Base-by-base conservation (phyloP, 2,797 vertebrate genomes). In the Babyrousa celebensis region DNA sequence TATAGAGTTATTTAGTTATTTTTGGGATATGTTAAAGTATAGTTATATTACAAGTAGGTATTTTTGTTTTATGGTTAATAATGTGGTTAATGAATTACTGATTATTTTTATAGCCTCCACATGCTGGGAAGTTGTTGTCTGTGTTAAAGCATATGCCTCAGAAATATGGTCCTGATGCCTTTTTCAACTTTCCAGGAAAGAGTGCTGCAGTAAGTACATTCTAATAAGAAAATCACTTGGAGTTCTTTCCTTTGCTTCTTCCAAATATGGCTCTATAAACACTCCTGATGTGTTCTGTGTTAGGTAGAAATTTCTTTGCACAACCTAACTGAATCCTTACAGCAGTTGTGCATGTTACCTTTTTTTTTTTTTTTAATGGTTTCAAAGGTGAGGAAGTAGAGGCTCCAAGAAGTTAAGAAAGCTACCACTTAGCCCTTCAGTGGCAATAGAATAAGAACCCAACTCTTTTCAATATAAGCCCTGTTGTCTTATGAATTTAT, bases 111-210 rank as follows among this genome's bases (percentile, higher is more conserved):
- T 96, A 99, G 99, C 99, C 99, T 82, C 99, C 98, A 68, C 99
- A 99, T 89, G 99, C 99, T 75, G 99, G 99, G 91, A 99, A 99
- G 98, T 98, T 99, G 91, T 40, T 99, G 97, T 99, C 99, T 6
- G 99, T 99, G 94, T 98, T 99, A 97, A 99, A 99, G 98, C 99
- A 99, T 97, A 99, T 99, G 99, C 99, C 99, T 97, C 99, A 99
- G 98, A 99, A 99, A 97, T 99, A 99, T 6, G 99, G 99, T 94
- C 99, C 99, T 2, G 99, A 99, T 98, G 99, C 99, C 92, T 99
- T 99, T 98, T 99, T 99, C 99, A 99, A 99, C 98, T 99, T 99
- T 75, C 99, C 99, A 36, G 99, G 99, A 77, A 99, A 99, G 98
- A 99, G 99, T 97, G 99, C 99, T 98, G 99, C 99, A 29, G 99